These are phyloP conservation scores for Leptinotarsa peninsularis DNA, from an alignment of 2,888 invertebrate genomes.

Conservation along the genomic window DNA sequence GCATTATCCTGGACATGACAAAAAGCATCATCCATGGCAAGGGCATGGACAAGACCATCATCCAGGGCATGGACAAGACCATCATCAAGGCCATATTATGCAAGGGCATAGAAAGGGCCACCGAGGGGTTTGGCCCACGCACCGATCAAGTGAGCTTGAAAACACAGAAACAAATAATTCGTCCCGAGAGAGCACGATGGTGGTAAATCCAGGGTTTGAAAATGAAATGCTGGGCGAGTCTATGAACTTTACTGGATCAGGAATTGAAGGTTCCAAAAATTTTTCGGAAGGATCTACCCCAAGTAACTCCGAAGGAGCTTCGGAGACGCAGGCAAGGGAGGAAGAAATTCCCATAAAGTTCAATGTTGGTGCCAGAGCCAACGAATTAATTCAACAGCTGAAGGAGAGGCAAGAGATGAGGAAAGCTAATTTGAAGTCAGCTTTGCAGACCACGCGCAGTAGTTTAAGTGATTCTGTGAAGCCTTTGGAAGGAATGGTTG, in stretches of 20 bases:
- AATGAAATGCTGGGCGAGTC: conserved; percentile 4
- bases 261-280: not conserved
- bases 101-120: conserved; percentile 5
- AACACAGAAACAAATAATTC: not conserved
- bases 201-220: not conserved
- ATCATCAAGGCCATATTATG: not conserved
- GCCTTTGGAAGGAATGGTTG: not conserved
- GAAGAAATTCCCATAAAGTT: conserved; percentile 9
- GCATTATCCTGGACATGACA: not conserved
- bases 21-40: not conserved
- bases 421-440: not conserved
- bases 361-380: conserved; percentile 24
- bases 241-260: not conserved
- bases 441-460: not conserved
- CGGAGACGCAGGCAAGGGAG: not conserved
- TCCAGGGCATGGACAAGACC: conserved; percentile 3
- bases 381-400: conserved; percentile 26
- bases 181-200: not conserved
- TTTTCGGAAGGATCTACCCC: not conserved
- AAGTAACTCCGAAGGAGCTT: not conserved
- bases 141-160: conserved; percentile 1
- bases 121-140: not conserved
- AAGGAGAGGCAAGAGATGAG: conserved; percentile 30
- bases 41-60: conserved; percentile 3
- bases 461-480: not conserved